Percentiles rank a stretch among this genome's conserved stretches.
Evolutionary conservation across 2,113 vertebrate species (phyloP).

Genomic region (rabbit (Oryctolagus cuniculus)): DNA sequence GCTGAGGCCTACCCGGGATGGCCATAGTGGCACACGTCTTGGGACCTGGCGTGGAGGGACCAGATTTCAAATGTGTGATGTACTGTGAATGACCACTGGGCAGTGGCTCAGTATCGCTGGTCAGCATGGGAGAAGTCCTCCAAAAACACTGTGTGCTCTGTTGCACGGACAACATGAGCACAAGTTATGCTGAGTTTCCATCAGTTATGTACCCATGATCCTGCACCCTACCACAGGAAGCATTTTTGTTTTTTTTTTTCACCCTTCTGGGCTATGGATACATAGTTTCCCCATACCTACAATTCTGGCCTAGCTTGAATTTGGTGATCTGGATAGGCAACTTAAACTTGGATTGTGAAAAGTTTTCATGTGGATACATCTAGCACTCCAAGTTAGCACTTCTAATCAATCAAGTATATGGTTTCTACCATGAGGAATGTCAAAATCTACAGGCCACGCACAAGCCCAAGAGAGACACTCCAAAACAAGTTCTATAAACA

Average conservation of each 20-base stretch:
- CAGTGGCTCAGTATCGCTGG: not conserved
- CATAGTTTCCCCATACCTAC: not conserved
- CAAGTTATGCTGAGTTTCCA: not conserved
- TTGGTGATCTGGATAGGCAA: not conserved
- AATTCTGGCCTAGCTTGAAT: not conserved
- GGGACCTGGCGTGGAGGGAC: not conserved
- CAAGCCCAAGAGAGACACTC: not conserved
- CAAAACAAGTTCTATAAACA: not conserved
- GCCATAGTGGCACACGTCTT: rapidly evolving
- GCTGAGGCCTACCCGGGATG: not conserved
- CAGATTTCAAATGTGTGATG: not conserved
- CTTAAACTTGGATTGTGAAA: not conserved
- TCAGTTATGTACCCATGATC: not conserved
- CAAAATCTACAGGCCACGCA: not conserved
- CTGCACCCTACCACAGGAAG: not conserved
- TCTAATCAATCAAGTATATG: not conserved
- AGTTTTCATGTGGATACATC: not conserved
- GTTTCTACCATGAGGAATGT: not conserved
- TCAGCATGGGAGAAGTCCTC: not conserved
- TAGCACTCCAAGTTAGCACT: not conserved
- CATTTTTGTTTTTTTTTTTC: not conserved
- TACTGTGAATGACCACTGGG: not conserved
- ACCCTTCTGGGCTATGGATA: not conserved
- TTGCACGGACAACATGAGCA: not conserved
- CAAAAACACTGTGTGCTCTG: not conserved